A percentile compares a stretch with the other conserved stretches of the same genome.
These are phyloP conservation scores for Sardina pilchardus DNA, from an alignment of 2,113 vertebrate genomes.

Conservation along the genomic window DNA sequence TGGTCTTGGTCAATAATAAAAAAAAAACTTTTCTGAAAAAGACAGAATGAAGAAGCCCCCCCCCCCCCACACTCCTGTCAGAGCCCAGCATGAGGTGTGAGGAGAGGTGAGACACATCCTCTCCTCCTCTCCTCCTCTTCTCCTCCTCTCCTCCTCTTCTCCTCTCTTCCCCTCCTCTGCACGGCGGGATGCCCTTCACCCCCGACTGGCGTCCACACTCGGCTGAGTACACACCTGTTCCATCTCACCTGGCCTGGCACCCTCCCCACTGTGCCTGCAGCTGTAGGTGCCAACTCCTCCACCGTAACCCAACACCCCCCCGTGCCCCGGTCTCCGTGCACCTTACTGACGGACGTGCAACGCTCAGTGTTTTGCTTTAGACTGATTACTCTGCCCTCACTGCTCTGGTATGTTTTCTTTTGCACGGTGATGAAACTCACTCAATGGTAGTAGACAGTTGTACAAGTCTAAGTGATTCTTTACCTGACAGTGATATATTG, in stretches of 20 bases:
- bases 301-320: neutral
- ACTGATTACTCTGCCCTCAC: neutral
- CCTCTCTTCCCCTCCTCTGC: neutral
- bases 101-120: neutral
- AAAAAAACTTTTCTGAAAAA: neutral
- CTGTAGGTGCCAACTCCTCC: slow-evolving; percentile 29
- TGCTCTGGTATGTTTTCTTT: neutral
- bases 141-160: too few species aligned
- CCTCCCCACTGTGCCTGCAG: slow-evolving; percentile 34
- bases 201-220: slow-evolving; percentile 34
- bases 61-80: neutral
- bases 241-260: slow-evolving; percentile 29
- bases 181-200: slow-evolving; percentile 28
- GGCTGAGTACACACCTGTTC: slow-evolving; percentile 40
- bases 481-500: neutral
- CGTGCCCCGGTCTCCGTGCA: neutral
- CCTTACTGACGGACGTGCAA: neutral
- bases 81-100: neutral
- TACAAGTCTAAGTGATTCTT: neutral
- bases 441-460: neutral
- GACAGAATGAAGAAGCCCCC: neutral
- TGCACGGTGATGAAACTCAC: neutral
- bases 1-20: neutral
- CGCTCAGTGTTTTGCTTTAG: neutral
- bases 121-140: neutral